phyloP scores from a whole-genome alignment of 2,113 vertebrate genomes.

The Aspidoscelis tigris region DNA sequence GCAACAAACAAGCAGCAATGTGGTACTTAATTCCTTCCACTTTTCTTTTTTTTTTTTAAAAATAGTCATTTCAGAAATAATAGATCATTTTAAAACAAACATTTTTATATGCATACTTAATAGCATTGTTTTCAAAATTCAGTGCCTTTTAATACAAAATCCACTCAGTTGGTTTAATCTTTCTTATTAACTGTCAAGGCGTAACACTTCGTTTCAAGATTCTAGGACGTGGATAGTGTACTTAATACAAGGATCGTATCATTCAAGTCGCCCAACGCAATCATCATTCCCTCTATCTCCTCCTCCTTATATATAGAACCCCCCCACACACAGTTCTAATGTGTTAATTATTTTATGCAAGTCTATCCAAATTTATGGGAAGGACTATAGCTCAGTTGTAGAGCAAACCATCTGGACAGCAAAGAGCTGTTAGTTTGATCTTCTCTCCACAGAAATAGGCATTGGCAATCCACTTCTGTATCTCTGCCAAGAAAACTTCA shows the following conservation, averaged over 20 bases:
- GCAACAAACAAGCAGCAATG: constrained; percentile 39
- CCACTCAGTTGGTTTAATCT: constrained; percentile 37
- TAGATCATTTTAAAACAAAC: constrained; percentile 32
- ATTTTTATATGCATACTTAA: constrained; percentile 47
- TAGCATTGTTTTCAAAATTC: constrained; percentile 39
- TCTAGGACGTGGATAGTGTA: background rate
- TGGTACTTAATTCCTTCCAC: constrained; percentile 62
- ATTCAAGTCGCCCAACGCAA: background rate
- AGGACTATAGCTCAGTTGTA: too few species aligned
- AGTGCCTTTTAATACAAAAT: constrained; percentile 42
- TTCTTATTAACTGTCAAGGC: constrained; percentile 39
- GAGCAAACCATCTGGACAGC: too few species aligned
- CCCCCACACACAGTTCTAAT: too few species aligned
- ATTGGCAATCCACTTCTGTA: too few species aligned
- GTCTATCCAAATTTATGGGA: too few species aligned
- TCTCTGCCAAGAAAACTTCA: too few species aligned
- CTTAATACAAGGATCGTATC: background rate
- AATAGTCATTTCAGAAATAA: background rate
- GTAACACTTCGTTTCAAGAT: constrained; percentile 11
- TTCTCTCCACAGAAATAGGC: too few species aligned
- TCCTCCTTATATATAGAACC: too few species aligned
- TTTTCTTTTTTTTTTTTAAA: constrained; percentile 53
- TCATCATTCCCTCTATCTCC: background rate
- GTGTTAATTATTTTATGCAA: too few species aligned
- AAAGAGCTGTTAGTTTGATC: too few species aligned